These are phyloP conservation scores for Muntiacus reevesi DNA, from an alignment of 2,113 vertebrate genomes.

Conservation along the genomic window DNA sequence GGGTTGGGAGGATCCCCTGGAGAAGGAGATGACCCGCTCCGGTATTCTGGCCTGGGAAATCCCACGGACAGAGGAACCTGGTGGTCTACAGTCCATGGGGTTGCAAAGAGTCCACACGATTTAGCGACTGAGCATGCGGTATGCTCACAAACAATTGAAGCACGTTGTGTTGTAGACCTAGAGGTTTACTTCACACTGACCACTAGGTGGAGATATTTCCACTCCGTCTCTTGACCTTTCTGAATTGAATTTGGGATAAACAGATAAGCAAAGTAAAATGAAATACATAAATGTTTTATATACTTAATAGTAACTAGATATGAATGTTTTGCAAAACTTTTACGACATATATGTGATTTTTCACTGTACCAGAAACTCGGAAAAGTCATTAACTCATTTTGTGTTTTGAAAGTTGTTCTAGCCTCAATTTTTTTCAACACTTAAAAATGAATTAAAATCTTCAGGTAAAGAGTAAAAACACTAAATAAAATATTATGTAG, in stretches of 20 bases:
- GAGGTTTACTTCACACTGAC: background rate
- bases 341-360: background rate
- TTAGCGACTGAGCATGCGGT: background rate
- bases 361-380: background rate
- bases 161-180: background rate
- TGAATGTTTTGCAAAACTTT: background rate
- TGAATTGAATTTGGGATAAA: background rate
- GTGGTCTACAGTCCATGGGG: background rate
- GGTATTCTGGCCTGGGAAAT: background rate
- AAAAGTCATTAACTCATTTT: background rate
- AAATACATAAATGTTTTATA: background rate
- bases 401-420: background rate
- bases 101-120: background rate
- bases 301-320: background rate
- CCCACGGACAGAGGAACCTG: background rate
- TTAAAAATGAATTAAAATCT: background rate
- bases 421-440: constrained; percentile 16
- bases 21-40: background rate
- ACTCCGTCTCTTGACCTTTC: background rate
- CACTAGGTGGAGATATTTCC: constrained; percentile 74
- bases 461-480: background rate
- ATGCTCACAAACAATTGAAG: background rate
- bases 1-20: background rate
- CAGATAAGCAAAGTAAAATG: background rate
- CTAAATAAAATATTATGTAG: background rate